A percentile compares a stretch with the other conserved stretches of the same genome.
phyloP scores from a whole-genome alignment of 2,888 invertebrate species.

The Orthosia gracilis region DNA sequence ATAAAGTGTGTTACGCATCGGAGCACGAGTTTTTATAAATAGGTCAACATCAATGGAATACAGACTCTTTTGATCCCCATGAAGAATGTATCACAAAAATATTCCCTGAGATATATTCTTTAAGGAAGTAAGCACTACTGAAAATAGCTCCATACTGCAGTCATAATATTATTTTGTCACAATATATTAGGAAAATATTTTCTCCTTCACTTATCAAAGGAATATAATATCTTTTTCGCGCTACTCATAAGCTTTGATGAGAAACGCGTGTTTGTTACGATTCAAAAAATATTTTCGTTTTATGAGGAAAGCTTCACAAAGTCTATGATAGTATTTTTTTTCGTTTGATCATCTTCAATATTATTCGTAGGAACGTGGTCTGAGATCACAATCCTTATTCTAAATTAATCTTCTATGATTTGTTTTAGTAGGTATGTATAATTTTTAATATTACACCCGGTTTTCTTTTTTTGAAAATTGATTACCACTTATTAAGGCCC shows the following conservation, averaged over 20 bases:
- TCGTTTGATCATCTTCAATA: not conserved
- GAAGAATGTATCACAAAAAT: not conserved
- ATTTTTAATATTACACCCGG: too few species aligned
- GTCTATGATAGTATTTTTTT: not conserved
- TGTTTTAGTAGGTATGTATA: too few species aligned
- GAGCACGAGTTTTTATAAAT: too few species aligned
- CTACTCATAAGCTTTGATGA: not conserved
- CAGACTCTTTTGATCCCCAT: not conserved
- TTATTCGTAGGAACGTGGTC: not conserved
- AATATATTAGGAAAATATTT: not conserved
- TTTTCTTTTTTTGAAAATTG: too few species aligned
- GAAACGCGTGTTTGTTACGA: not conserved
- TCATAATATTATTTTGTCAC: not conserved
- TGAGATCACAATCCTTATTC: not conserved
- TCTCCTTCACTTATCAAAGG: not conserved
- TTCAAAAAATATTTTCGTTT: not conserved
- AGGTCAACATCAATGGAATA: too few species aligned
- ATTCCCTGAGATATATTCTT: not conserved
- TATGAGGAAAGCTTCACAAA: not conserved
- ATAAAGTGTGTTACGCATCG: too few species aligned
- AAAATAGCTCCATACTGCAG: not conserved
- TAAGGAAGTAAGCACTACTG: not conserved
- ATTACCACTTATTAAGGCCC: too few species aligned
- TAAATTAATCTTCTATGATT: too few species aligned
- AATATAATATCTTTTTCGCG: constrained; percentile 5